These are phyloP conservation scores for Lonchura striata DNA, from an alignment of 2,113 vertebrate species.

Conservation along the genomic window DNA sequence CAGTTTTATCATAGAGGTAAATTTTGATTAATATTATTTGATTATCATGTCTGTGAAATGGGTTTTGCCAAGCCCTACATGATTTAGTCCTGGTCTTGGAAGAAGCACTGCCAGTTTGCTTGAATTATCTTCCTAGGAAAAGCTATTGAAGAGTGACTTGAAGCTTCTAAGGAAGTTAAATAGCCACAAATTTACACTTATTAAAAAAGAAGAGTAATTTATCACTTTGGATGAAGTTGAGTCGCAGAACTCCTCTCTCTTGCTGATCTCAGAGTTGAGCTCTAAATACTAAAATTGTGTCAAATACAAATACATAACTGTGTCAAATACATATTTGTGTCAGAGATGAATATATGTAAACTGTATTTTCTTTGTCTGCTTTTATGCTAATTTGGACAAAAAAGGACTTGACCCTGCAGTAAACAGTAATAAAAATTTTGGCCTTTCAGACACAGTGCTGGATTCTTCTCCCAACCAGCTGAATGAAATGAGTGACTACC, in stretches of 20 bases:
- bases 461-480: conserved; percentile 73
- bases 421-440: not conserved
- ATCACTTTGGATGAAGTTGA: not conserved
- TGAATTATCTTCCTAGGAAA: not conserved
- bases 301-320: not conserved
- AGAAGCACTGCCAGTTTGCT: not conserved
- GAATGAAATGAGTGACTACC: conserved; percentile 56
- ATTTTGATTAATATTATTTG: not conserved
- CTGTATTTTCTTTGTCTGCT: not conserved
- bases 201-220: not conserved
- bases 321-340: too few species aligned
- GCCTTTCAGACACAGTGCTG: conserved; percentile 73
- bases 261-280: not conserved
- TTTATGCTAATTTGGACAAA: not conserved
- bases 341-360: not conserved
- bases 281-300: not conserved
- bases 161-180: not conserved
- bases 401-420: not conserved
- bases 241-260: not conserved
- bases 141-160: not conserved
- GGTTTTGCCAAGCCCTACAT: not conserved
- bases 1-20: not conserved
- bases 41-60: not conserved
- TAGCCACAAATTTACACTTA: not conserved
- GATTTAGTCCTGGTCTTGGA: not conserved